Evolutionary conservation across 2,888 invertebrate genomes (phyloP), one percentile per base, ranked within the genome.

Genomic region (Drosophila sordidapex): DNA sequence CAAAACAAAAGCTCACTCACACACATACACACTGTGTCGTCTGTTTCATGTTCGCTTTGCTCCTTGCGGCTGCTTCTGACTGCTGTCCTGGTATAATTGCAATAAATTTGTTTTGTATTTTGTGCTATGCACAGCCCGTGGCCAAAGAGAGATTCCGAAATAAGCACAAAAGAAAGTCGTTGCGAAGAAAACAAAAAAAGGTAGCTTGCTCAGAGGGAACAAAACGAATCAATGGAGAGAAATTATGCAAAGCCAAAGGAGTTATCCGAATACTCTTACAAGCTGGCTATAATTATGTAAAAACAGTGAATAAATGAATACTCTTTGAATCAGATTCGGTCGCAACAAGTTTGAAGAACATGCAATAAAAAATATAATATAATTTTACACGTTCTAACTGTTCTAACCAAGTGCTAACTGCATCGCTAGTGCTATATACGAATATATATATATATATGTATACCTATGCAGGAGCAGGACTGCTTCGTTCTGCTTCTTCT

Each of bases 51-150:
- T 58, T 52, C 40, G 60, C 29, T 58, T 13, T 48, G 31, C 56
- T 52, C 27, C 49, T 73, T 52, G 56, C n/a, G 36, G 51, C 51
- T 51, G 51, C 46, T 46, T 15, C 46, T 46, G 46, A 46, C 59
- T 79, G 70, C 43, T 66, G 64, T 70, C 70, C 69, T 79, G 69
- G 67, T 75, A 85, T 78, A 85, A 83, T 80, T 85, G 83, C 72
- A 79, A 85, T 83, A 87, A 77, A 84, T 78, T 82, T 82, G 70
- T 70, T 66, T 71, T 78, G 68, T 76, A 52, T 61, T 75, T 68
- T 40, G 48, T 38, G 48, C 65, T 65, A 27, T 40, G 70, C 65
- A 49, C 60, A 56, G 69, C 57, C 51, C 54, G 25, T 27, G 27
- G 36, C 40, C 59, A 53, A 68, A 63, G 60, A 59, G 71, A 59